A percentile compares a stretch with the other conserved stretches of the same genome.
Evolutionary conservation across 1,140 invertebrate species (phyloP).

Genomic region (Polypedilum pembai): DNA sequence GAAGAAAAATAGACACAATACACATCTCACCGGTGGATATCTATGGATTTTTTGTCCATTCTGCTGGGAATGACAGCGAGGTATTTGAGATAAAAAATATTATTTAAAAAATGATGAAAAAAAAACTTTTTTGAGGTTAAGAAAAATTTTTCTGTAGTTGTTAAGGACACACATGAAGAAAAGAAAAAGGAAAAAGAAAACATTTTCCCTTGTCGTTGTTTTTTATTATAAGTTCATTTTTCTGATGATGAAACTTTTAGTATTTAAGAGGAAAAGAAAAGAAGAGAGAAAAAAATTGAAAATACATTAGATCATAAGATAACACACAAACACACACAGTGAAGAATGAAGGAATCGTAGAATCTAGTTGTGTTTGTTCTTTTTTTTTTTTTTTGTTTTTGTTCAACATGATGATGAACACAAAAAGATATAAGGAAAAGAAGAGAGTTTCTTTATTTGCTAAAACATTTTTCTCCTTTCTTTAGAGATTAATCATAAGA

Average conservation of each 20-base stretch:
- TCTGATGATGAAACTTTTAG: conserved; percentile 10
- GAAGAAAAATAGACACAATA: background rate
- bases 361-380: background rate
- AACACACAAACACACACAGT: background rate
- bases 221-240: conserved; percentile 4
- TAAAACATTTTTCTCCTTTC: background rate
- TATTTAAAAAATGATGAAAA: conserved; percentile 9
- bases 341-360: background rate
- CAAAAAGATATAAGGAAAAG: background rate
- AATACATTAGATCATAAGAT: background rate
- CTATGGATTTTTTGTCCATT: conserved; percentile 23
- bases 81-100: conserved; percentile 23
- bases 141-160: conserved; percentile 13
- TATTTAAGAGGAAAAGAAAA: background rate
- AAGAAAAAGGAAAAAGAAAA: background rate
- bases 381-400: background rate
- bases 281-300: conserved; percentile 21
- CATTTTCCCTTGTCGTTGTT: conserved; percentile 26
- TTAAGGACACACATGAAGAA: background rate
- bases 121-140: conserved; percentile 12
- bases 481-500: conserved; percentile 23
- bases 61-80: background rate
- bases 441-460: conserved; percentile 16
- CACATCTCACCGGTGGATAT: conserved; percentile 7
- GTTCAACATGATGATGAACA: background rate